Evolutionary conservation across 1,140 invertebrate genomes (phyloP).

Genomic region (Drosophila lowei): DNA sequence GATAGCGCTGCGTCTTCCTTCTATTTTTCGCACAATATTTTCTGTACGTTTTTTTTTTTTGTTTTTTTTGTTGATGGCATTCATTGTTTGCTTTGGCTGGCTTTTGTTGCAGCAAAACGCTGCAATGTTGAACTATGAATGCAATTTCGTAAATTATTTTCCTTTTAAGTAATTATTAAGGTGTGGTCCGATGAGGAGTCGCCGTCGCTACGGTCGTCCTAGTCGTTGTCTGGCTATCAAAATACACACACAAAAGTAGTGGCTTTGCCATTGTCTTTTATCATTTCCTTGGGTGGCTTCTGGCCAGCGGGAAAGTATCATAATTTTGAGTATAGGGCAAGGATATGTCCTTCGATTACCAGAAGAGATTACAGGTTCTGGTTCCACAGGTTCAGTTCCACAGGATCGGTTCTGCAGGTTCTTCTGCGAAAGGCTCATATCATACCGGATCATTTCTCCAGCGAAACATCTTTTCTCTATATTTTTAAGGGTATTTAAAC

Average conservation of each 20-base stretch:
- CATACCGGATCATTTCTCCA: no score
- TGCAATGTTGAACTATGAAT: conserved; percentile 79
- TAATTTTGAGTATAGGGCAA: neutral
- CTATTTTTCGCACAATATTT: conserved; percentile 61
- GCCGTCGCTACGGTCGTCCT: conserved; percentile 24
- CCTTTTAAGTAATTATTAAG: conserved; percentile 83
- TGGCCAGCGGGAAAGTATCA: conserved; percentile 25
- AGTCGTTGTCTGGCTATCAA: conserved; percentile 49
- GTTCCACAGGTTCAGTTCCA: no score
- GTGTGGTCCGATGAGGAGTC: conserved; percentile 65
- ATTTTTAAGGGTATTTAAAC: neutral
- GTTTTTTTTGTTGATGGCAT: conserved; percentile 50
- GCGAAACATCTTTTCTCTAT: no score
- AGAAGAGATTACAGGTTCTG: no score
- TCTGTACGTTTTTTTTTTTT: neutral
- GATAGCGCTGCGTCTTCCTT: conserved; percentile 30
- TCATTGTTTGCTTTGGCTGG: conserved; percentile 75
- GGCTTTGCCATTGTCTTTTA: conserved; percentile 54
- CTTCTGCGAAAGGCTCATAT: no score
- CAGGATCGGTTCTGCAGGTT: no score
- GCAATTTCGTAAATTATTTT: conserved; percentile 83
- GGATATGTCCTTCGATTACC: no score
- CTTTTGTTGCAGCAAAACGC: conserved; percentile 75
- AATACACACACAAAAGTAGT: conserved; percentile 63
- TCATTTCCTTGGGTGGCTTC: conserved; percentile 44